phyloP scores from a whole-genome alignment of 2,113 vertebrate genomes.

The Sterna hirundo region DNA sequence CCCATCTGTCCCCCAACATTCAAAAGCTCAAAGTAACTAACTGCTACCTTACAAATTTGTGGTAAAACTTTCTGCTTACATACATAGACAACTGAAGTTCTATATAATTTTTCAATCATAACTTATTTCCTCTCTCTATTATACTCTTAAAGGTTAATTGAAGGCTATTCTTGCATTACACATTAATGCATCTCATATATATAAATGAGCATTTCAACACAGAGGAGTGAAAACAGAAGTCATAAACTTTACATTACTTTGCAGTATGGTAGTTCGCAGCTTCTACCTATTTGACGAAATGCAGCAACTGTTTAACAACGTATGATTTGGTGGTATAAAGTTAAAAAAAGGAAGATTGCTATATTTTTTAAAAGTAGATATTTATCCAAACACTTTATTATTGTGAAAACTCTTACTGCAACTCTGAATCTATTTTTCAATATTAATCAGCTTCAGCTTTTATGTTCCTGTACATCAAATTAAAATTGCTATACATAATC shows the following conservation, averaged over 20 bases:
- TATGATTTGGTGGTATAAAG: background rate
- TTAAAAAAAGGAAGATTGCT: background rate
- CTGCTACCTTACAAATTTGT: background rate
- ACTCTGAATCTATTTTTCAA: background rate
- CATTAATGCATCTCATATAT: background rate
- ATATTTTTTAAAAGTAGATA: background rate
- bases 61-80: background rate
- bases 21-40: background rate
- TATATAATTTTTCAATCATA: background rate
- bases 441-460: background rate
- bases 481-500: background rate
- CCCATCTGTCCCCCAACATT: background rate
- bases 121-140: background rate
- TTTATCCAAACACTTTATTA: background rate
- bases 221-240: background rate
- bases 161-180: background rate
- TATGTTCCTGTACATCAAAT: background rate
- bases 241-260: background rate
- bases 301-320: background rate
- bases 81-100: background rate
- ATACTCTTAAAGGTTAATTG: background rate
- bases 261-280: background rate
- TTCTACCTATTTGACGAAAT: background rate
- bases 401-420: background rate
- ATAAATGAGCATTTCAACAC: background rate